A percentile compares a stretch with the other conserved stretches of the same genome.
Evolutionary conservation across 1,140 invertebrate species (phyloP).

Genomic region (Nebria ingens): DNA sequence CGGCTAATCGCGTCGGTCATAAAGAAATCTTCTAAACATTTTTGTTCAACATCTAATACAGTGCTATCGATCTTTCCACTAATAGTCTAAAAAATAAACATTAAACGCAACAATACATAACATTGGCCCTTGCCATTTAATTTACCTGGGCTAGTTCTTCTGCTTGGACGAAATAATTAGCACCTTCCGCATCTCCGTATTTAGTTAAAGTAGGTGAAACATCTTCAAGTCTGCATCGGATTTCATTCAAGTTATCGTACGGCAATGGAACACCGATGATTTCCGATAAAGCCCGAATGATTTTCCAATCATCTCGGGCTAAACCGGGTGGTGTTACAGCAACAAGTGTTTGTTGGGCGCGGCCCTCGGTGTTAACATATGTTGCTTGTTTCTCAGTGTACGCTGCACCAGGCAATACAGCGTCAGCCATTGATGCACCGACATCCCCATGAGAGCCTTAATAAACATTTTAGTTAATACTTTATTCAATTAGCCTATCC

Average conservation of each 20-base stretch:
- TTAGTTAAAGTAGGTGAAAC: slow-evolving; percentile 81
- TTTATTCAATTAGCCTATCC: background rate
- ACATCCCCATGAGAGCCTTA: slow-evolving; percentile 93
- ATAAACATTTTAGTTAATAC: background rate
- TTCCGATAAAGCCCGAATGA: slow-evolving; percentile 67
- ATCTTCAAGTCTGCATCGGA: slow-evolving; percentile 72
- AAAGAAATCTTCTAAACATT: slow-evolving; percentile 87
- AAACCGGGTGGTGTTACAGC: slow-evolving; percentile 91
- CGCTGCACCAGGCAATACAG: slow-evolving; percentile 90
- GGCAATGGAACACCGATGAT: slow-evolving; percentile 72
- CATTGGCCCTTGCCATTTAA: background rate
- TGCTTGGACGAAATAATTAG: slow-evolving; percentile 74
- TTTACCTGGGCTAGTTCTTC: slow-evolving; percentile 52
- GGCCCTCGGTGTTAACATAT: slow-evolving; percentile 95
- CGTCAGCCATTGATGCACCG: slow-evolving; percentile 87
- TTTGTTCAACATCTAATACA: slow-evolving; percentile 66
- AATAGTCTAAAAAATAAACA: slow-evolving; percentile 41
- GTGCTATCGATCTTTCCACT: slow-evolving; percentile 43
- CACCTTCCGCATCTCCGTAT: slow-evolving; percentile 73
- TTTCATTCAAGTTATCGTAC: slow-evolving; percentile 79
- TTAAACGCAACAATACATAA: background rate
- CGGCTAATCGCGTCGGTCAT: slow-evolving; percentile 96
- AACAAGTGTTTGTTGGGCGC: slow-evolving; percentile 84
- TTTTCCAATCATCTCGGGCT: slow-evolving; percentile 97
- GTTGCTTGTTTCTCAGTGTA: slow-evolving; percentile 97